Base-by-base conservation (phyloP, 2,888 invertebrate genomes). In the Drosophila flavopinicola region DNA sequence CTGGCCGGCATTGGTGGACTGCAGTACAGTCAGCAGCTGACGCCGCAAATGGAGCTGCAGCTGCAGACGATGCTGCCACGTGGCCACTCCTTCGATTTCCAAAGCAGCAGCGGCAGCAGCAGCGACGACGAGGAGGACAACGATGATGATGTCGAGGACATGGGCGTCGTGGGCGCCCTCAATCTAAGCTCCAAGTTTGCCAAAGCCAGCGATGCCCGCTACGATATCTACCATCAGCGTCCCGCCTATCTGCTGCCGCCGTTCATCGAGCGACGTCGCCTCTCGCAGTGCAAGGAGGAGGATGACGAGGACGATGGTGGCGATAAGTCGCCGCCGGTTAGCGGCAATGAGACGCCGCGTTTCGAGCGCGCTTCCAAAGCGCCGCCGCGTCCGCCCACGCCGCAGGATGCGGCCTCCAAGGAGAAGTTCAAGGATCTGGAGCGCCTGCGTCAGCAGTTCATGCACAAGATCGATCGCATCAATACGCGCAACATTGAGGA, bases 211-310 rank as follows among this genome's bases (percentile, higher is more conserved):
- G 74, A 85, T 27, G 66, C 60, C 2, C 74, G 73, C 23, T 82
- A 72, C 42, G 87, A 88, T 49, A 66, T 87, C 10, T 87, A 89
- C 52, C 78, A 88, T 23, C 77, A 85, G 53, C 83, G 91, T 5
- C 88, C 90, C 0, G 24, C 75, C 0, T 86, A 86, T 32, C 83
- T 89, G 49, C 90, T 93, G 30, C 92, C 93, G 72, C 92, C 93
- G 1, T 93, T 92, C 78, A 92, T 92, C 54, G 94, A 93, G 78
- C 92, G 94, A 4, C 92, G 95, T 25, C 93, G 96, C 10, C 90
- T 96, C 68, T 96, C 96, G 2, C 96, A 96, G 90, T 96, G 96
- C 89, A 93, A 95, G 63, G 96, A 96, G 89, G 96, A 96, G 91
- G 96, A 96, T 82, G 96, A 96, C 88, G 95, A 95, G 51, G 95